Percentiles rank a stretch among this genome's conserved stretches.
These are phyloP conservation scores for Campoplex nolae DNA, from an alignment of 2,888 invertebrate species.

Conservation along the genomic window DNA sequence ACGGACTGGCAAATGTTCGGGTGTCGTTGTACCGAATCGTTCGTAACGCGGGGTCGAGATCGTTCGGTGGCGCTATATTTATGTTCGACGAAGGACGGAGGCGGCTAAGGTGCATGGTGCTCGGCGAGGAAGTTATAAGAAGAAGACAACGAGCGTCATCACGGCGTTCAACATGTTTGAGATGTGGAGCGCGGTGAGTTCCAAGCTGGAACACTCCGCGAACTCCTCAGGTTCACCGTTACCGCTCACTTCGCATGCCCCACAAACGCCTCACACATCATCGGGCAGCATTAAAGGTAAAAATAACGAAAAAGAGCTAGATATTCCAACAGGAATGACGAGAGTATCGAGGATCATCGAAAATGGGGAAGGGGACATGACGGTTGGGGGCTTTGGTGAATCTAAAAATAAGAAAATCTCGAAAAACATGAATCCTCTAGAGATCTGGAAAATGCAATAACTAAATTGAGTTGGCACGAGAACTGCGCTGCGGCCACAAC, in stretches of 20 bases:
- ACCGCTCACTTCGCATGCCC: constrained; percentile 85
- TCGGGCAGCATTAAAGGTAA: constrained; percentile 94
- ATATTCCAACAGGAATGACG: constrained; percentile 1
- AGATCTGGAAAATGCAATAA: constrained; percentile 66
- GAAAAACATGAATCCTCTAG: constrained; percentile 8
- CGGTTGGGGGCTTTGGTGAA: too few relatives aligned
- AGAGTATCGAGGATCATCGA: constrained; percentile 4
- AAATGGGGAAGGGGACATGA: too few relatives aligned
- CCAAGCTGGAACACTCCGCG: constrained; percentile 88
- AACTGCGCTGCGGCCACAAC: background rate
- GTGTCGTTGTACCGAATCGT: constrained; percentile 37
- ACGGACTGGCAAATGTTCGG: constrained; percentile 58
- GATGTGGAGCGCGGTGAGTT: constrained; percentile 93
- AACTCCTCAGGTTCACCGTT: constrained; percentile 83
- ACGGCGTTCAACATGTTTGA: constrained; percentile 90
- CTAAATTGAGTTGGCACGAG: constrained; percentile 73
- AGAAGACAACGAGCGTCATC: constrained; percentile 75
- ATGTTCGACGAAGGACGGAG: constrained; percentile 60
- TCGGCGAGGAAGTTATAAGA: constrained; percentile 57
- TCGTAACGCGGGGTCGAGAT: constrained; percentile 24
- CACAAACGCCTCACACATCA: constrained; percentile 92
- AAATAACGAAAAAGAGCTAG: constrained; percentile 14
- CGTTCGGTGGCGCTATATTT: constrained; percentile 40
- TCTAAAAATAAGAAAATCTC: background rate
- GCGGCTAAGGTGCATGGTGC: constrained; percentile 50